Percentiles rank a stretch among this genome's conserved stretches.
Conservation (phyloP, 1,140 invertebrate species). For the Drosophila sp. region DNA sequence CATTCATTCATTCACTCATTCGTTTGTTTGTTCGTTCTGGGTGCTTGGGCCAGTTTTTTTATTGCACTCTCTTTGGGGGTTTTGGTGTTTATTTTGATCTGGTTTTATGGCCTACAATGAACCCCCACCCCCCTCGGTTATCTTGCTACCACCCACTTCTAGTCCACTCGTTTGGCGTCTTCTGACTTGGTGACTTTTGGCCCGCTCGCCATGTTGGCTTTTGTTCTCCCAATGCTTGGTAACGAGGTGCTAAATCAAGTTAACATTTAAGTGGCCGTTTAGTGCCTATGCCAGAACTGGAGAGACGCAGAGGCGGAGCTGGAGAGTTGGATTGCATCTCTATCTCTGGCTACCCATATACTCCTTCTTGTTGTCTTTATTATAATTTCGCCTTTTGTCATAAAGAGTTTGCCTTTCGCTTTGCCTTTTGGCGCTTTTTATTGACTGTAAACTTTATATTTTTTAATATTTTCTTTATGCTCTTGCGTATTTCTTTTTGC, state of each 20-base stretch:
- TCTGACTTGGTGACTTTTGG: constrained; percentile 22
- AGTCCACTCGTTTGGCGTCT: constrained; percentile 12
- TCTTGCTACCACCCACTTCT: background rate
- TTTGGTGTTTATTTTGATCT: constrained; percentile 39
- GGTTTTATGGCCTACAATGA: constrained; percentile 55
- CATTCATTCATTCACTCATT: constrained; percentile 38
- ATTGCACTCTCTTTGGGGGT: constrained; percentile 25
- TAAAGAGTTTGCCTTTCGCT: constrained; percentile 19
- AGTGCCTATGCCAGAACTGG: constrained; percentile 57
- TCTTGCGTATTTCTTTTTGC: background rate
- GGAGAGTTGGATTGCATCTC: constrained; percentile 22
- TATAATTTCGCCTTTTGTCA: constrained; percentile 24
- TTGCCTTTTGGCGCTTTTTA: constrained; percentile 23
- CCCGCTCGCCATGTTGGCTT: constrained; percentile 9
- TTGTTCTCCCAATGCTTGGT: constrained; percentile 30
- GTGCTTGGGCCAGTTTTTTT: constrained; percentile 46
- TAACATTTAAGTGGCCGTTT: constrained; percentile 79
- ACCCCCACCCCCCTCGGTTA: constrained; percentile 6
- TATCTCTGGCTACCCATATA: constrained; percentile 27
- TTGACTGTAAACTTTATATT: constrained; percentile 30
- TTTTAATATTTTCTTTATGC: constrained; percentile 26
- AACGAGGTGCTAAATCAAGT: constrained; percentile 80
- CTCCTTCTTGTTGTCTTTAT: constrained; percentile 46
- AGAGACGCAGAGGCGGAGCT: constrained; percentile 27
- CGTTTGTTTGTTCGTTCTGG: constrained; percentile 43